Evolutionary conservation across 2,888 invertebrate genomes (phyloP), one percentile per base, ranked within the genome.

Genomic region (Julus scandinavius): DNA sequence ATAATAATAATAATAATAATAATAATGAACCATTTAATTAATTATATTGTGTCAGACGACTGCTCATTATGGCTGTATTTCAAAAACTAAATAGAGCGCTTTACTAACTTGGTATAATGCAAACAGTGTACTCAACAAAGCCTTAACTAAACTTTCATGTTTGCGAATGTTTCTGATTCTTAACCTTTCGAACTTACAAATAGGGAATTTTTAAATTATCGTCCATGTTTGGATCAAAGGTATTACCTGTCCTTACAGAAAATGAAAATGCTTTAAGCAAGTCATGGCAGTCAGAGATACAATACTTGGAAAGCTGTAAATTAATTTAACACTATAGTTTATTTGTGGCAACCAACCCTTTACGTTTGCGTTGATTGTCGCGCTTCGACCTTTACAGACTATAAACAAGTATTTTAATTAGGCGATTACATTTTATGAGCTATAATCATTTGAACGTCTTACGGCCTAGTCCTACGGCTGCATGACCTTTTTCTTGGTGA

Each of bases 321-420:
- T 63, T 63, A 63, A n/a, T n/a, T 63, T 63, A 63, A 63, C 58
- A 63, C n/a, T 63, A n/a, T n/a, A 54, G 15, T 6, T 54, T 54
- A 54, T 54, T 54, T 54, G 58, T 63, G 58, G 58, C 58, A 63
- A 5, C n/a, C 58, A 63, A 63, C 58, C 58, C n/a, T 63, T 63
- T 63, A 63, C 58, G 58, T 63, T 63, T 63, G n/a, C n/a, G 58
- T 63, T 63, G 58, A 63, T 63, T 63, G n/a, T n/a, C 58, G 58
- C 58, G 58, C 3, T 29, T 72, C 72, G 13, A 72, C 72, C 72
- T 72, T 72, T 72, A 13, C 72, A 29, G 72, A 17, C 72, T 29
- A 72, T 72, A 72, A 72, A 72, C 72, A 5, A 72, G 29, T n/a
- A 29, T 72, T 72, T 72, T 72, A 72, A 72, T 72, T 72, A 29